Evolutionary conservation across 2,888 invertebrate species (phyloP).

Genomic region (Strigamia maritima): DNA sequence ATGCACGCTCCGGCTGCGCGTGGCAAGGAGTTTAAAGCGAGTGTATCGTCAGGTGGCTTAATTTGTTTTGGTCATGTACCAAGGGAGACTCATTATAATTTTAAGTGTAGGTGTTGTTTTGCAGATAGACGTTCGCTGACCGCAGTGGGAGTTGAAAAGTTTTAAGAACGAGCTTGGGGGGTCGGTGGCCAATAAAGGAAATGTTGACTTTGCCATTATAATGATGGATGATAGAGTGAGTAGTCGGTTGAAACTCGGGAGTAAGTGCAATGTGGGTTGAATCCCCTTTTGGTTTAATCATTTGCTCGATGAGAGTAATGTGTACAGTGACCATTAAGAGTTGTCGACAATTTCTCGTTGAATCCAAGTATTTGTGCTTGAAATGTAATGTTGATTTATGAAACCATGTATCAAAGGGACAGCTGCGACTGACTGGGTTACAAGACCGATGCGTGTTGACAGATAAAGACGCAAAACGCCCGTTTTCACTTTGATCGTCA

Average conservation of each 20-base stretch:
- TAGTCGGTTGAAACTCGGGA: neutral
- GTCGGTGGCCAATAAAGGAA: neutral
- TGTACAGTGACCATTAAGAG: slow-evolving; percentile 28
- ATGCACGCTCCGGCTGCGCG: no score
- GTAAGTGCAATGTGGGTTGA: neutral
- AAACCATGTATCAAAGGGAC: slow-evolving; percentile 31
- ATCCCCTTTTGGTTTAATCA: slow-evolving; percentile 31
- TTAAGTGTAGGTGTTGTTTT: neutral
- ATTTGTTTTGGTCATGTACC: neutral
- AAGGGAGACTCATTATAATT: neutral
- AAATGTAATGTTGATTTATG: slow-evolving; percentile 32
- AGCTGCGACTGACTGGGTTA: slow-evolving; percentile 12
- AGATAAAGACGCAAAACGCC: slow-evolving; percentile 17
- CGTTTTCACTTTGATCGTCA: slow-evolving; percentile 12
- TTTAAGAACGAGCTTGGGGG: neutral
- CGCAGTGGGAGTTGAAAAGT: neutral
- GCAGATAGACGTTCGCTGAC: neutral
- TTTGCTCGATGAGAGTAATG: slow-evolving; percentile 7
- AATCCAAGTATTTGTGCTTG: slow-evolving; percentile 25
- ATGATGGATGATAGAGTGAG: neutral
- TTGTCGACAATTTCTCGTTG: slow-evolving; percentile 20
- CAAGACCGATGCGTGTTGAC: slow-evolving; percentile 28
- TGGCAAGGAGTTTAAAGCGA: no score
- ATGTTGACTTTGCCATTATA: slow-evolving; percentile 1
- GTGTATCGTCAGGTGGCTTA: neutral